Percentiles rank a stretch among this genome's conserved stretches.
phyloP scores from a whole-genome alignment of 2,888 invertebrate genomes.

The Linyphia triangularis region DNA sequence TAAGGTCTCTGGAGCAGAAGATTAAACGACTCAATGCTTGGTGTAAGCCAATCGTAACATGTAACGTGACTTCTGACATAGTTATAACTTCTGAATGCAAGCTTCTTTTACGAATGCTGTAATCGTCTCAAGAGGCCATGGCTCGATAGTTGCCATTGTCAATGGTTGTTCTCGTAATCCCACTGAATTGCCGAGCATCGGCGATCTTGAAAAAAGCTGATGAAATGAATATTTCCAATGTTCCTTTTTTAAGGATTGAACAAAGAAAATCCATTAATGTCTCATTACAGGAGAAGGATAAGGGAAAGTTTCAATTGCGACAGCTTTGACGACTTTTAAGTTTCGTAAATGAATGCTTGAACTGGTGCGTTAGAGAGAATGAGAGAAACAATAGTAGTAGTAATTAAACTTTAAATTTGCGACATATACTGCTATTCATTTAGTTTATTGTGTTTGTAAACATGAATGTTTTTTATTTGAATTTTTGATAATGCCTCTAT shows the following conservation, averaged over 20 bases:
- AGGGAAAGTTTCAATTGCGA: not conserved
- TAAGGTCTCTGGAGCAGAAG: slow-evolving; percentile 47
- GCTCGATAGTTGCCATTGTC: slow-evolving; percentile 36
- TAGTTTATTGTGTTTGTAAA: too few relatives aligned
- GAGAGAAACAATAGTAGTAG: too few relatives aligned
- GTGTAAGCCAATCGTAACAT: not conserved
- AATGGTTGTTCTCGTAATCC: slow-evolving; percentile 32
- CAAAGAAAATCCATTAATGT: slow-evolving; percentile 20
- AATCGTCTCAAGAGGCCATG: slow-evolving; percentile 10
- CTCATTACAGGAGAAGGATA: not conserved
- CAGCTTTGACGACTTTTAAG: not conserved
- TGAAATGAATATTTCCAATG: not conserved
- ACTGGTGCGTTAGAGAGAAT: not conserved
- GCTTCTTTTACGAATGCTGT: not conserved
- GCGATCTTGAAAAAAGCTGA: slow-evolving; percentile 14
- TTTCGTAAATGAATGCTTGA: not conserved
- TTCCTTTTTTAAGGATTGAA: not conserved
- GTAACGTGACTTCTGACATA: slow-evolving; percentile 47
- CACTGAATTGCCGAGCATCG: not conserved
- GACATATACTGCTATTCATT: too few relatives aligned
- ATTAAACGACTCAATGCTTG: slow-evolving; percentile 41
- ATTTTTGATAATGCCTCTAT: too few relatives aligned
- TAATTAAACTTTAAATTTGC: too few relatives aligned
- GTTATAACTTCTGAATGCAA: slow-evolving; percentile 12
- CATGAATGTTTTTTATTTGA: too few relatives aligned